Evolutionary conservation across 2,797 vertebrate genomes (phyloP).

Genomic region (Melanotaenia boesemani): DNA sequence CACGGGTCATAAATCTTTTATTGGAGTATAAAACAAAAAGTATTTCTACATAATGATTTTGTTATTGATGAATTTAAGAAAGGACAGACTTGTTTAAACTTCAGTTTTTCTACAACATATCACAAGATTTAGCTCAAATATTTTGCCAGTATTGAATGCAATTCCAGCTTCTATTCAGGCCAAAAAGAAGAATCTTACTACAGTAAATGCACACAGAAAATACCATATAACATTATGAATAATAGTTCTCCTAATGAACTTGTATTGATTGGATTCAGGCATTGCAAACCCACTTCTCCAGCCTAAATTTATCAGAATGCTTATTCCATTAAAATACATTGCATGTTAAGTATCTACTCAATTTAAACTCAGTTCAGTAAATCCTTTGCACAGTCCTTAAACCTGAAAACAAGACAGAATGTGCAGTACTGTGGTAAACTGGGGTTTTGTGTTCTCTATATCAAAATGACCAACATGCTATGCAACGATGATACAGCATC

Average conservation of each 20-base stretch:
- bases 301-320: no score
- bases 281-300: background rate
- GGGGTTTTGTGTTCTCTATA: background rate
- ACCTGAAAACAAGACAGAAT: slow-evolving; percentile 12
- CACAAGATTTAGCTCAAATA: background rate
- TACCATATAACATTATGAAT: background rate
- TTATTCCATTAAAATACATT: no score
- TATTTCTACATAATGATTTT: background rate
- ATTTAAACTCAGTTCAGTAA: background rate
- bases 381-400: background rate
- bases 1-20: slow-evolving; percentile 6
- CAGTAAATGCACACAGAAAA: background rate
- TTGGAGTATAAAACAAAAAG: background rate
- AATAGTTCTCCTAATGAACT: background rate
- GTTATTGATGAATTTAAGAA: background rate
- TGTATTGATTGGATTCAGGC: background rate
- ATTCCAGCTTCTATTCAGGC: background rate
- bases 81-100: background rate
- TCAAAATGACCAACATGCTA: background rate
- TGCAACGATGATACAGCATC: slow-evolving; percentile 29
- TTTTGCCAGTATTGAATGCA: background rate
- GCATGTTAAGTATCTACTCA: background rate
- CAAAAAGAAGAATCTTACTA: background rate
- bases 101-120: background rate
- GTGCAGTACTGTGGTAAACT: background rate